phyloP scores from a whole-genome alignment of 2,888 invertebrate genomes.

The Agrypnus murinus region DNA sequence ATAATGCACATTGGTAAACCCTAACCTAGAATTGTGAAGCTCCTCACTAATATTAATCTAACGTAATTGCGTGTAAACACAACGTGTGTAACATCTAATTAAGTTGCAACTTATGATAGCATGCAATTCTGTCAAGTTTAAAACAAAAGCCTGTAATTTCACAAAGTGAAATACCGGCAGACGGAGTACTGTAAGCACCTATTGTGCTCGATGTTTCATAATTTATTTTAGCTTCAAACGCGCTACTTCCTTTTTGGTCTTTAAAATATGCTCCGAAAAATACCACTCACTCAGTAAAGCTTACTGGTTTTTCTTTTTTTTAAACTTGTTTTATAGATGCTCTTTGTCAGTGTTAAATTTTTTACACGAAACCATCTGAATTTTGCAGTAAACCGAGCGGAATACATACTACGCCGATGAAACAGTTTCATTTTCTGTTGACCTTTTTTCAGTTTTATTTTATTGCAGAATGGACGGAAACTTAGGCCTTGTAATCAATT shows the following conservation, averaged over 20 bases:
- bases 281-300: slow-evolving; percentile 2
- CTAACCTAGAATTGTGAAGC: no score
- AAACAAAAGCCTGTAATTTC: slow-evolving; percentile 12
- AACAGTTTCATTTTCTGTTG: background rate
- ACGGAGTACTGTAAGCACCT: slow-evolving; percentile 9
- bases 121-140: slow-evolving; percentile 13
- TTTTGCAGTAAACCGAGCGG: slow-evolving; percentile 13
- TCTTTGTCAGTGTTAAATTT: slow-evolving; percentile 20
- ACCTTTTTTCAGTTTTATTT: background rate
- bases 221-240: slow-evolving; percentile 30
- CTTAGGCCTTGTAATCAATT: no score
- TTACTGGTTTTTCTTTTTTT: slow-evolving; percentile 7
- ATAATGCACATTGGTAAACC: no score
- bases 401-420: background rate
- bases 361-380: slow-evolving; percentile 16
- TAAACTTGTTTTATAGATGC: slow-evolving; percentile 1
- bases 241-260: slow-evolving; percentile 13
- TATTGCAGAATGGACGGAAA: no score
- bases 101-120: slow-evolving; percentile 9
- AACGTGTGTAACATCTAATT: background rate
- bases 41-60: no score
- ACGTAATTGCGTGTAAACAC: no score
- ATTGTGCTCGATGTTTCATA: slow-evolving; percentile 24
- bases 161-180: slow-evolving; percentile 19
- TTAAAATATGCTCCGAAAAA: slow-evolving; percentile 7